Percentiles rank a stretch among this genome's conserved stretches.
These are phyloP conservation scores for Clanis bilineata DNA, from an alignment of 2,888 invertebrate genomes.

Conservation along the genomic window DNA sequence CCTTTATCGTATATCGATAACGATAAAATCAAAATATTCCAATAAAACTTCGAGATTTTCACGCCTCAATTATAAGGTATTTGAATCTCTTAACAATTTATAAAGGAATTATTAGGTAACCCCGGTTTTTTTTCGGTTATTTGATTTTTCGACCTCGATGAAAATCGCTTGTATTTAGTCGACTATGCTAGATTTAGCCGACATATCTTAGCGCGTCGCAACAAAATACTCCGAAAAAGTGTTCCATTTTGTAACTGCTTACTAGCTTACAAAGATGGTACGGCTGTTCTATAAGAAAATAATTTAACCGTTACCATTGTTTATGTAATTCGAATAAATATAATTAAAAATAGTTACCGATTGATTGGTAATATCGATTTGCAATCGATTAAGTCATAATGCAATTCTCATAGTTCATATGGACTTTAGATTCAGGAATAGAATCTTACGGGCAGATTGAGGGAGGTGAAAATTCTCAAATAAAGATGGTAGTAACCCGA, in stretches of 20 bases:
- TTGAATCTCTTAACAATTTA: no score
- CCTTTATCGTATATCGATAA: neutral
- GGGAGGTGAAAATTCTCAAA: neutral
- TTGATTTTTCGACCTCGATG: conserved; percentile 1
- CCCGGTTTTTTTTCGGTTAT: neutral
- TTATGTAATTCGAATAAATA: neutral
- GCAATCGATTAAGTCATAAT: neutral
- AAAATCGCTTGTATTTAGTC: conserved; percentile 1
- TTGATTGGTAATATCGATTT: neutral
- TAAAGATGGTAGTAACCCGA: neutral
- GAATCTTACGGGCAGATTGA: no score
- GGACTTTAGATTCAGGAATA: neutral
- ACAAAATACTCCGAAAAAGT: conserved; percentile 9
- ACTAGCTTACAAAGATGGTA: neutral
- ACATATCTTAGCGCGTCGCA: neutral
- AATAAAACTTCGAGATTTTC: no score
- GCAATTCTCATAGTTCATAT: neutral
- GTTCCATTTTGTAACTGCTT: conserved; percentile 21
- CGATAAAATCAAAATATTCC: neutral
- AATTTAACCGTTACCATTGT: conserved; percentile 9
- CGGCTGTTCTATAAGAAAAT: neutral
- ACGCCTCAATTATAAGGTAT: no score
- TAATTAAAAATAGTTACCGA: conserved; percentile 5
- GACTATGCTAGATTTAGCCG: conserved; percentile 6
- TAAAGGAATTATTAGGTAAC: neutral